phyloP scores from a whole-genome alignment of 37 sponge, comb jelly and placozoan genomes.

The Beroe forskalii region DNA sequence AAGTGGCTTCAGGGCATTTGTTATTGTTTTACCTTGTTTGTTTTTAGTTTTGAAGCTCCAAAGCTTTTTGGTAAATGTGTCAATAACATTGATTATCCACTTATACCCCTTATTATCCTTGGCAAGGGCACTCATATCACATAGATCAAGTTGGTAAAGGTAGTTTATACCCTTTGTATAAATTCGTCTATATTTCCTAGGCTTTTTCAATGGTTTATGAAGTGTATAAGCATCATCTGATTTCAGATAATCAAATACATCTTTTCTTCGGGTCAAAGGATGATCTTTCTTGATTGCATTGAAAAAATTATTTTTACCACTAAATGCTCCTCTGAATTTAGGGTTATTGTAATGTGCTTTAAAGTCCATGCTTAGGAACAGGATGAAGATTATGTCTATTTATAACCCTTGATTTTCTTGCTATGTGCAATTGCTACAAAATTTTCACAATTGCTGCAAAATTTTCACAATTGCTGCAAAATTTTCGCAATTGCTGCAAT shows the following conservation, averaged over 20 bases:
- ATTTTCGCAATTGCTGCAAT: too few relatives aligned
- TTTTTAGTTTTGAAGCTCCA: constrained; percentile 9
- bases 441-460: too few relatives aligned
- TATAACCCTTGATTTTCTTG: too few relatives aligned
- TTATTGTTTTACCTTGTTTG: not conserved
- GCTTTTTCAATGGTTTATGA: not conserved
- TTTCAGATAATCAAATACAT: not conserved
- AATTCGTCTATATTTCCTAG: not conserved
- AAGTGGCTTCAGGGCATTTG: not conserved
- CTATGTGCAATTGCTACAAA: too few relatives aligned
- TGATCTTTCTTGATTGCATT: not conserved
- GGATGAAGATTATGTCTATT: too few relatives aligned
- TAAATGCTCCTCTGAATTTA: not conserved
- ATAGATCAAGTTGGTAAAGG: not conserved
- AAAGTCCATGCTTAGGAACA: not conserved
- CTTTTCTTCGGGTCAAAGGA: not conserved
- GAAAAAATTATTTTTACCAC: not conserved
- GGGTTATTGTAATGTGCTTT: not conserved
- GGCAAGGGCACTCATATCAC: not conserved
- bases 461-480: too few relatives aligned
- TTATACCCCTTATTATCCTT: not conserved
- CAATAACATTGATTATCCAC: not conserved
- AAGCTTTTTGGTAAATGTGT: not conserved
- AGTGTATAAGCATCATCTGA: constrained; percentile 7
- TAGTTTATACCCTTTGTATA: constrained; percentile 7